Base-by-base conservation (phyloP, 2,113 vertebrate genomes). In the Oryzias woworae region DNA sequence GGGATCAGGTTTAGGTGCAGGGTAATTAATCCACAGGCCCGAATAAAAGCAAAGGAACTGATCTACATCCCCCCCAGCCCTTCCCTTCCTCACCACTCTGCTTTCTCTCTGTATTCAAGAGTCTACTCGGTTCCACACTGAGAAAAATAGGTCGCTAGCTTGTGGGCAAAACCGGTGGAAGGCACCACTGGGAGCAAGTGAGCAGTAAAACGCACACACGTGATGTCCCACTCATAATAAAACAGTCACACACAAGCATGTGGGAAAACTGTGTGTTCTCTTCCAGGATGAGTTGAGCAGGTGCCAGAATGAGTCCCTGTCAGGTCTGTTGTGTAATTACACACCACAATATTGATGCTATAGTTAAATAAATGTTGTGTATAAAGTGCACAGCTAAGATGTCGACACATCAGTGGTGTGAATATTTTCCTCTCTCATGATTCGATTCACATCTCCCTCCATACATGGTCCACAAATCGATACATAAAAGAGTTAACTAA, bases 11-110 rank as follows among this genome's bases (percentile, higher is more conserved):
- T 86, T 78, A 71, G 83, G 83, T 76, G 66, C 65, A 42, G 87
- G 84, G 87, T 92, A 91, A 92, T 92, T 92, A 92, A 92, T 92
- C 90, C 89, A 89, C 73, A 74, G 54, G 59, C 67, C 71, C 77
- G 77, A 87, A 86, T 81, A 73, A 83, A 82, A 78, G 73, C 65
- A 69, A 49, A 69, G 84, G 85, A 85, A 84, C 79, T 28, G 69
- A 85, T 78, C 81, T 62, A 59, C 51, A 68, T 17, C 62, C 71
- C 54, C 52, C 49, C 49, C 49, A 36, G 8, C 36, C 36, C 36
- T 12, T 36, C 36, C 66, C 49, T 50, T 42, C 44, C 26, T 3
- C 24, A 26, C 13, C 13, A 44, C 5, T 47, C 62, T 61, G 58
- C 18, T 50, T 53, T 72, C 63, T 53, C 36, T 58, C 72, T 71